Conservation (phyloP, 2,797 vertebrate genomes). For the Monodelphis domestica region DNA sequence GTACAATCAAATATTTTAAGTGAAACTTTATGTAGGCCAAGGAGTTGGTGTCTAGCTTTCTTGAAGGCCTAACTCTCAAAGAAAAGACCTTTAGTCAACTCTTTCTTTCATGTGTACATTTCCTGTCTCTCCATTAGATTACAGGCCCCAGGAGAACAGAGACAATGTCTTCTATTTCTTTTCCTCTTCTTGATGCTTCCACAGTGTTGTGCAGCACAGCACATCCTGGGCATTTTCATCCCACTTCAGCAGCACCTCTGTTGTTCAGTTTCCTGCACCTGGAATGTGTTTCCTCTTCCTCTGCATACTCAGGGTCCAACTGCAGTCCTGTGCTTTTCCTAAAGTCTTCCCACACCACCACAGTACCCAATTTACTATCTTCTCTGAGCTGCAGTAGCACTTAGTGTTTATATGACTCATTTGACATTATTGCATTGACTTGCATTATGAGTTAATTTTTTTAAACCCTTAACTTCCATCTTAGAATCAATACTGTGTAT, state of each 20-base stretch:
- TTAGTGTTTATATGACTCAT: not conserved
- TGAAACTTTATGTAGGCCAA: slow-evolving; percentile 49
- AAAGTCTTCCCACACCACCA: not conserved
- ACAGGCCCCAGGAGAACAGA: not conserved
- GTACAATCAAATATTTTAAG: slow-evolving; percentile 42
- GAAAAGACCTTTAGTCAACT: slow-evolving; percentile 11
- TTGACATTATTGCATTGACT: not conserved
- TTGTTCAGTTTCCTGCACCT: slow-evolving; percentile 1
- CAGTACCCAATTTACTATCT: not conserved
- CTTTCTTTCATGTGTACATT: not conserved
- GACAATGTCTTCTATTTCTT: not conserved
- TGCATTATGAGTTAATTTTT: not conserved
- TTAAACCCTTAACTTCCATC: too few relatives aligned
- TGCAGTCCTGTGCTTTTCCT: not conserved
- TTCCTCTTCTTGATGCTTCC: not conserved
- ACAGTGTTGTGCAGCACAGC: not conserved
- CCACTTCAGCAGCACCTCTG: not conserved
- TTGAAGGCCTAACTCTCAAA: slow-evolving; percentile 29
- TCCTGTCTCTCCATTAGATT: slow-evolving; percentile 20
- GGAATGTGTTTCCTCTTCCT: not conserved
- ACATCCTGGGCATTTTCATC: not conserved
- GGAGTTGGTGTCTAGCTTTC: not conserved
- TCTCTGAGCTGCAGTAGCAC: not conserved
- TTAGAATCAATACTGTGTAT: too few relatives aligned
- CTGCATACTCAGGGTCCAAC: not conserved